Conservation (phyloP, 2,797 vertebrate genomes). For the Thaleichthys pacificus region DNA sequence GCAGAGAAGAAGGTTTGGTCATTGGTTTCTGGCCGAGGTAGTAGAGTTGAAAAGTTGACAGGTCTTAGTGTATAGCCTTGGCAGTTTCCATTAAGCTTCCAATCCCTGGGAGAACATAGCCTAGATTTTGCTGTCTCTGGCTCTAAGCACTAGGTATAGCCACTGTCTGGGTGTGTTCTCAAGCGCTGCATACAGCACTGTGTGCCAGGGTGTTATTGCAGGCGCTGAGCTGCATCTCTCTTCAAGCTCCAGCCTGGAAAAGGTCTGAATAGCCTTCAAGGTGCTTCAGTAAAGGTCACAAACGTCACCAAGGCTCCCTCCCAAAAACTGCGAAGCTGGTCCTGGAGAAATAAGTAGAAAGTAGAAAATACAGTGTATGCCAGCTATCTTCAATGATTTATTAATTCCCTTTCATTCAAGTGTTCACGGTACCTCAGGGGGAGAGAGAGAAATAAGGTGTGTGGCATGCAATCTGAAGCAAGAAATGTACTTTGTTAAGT, state of each 20-base stretch:
- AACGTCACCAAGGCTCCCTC: constrained; percentile 27
- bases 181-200: no score
- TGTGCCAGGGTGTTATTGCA: no score
- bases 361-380: constrained; percentile 29
- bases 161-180: constrained; percentile 28
- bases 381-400: constrained; percentile 26
- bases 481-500: background rate
- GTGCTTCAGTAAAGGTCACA: constrained; percentile 70
- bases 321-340: constrained; percentile 30
- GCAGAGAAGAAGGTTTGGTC: background rate
- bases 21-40: background rate
- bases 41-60: constrained; percentile 20
- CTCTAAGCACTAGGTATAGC: constrained; percentile 40
- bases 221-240: constrained; percentile 51
- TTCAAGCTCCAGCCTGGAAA: constrained; percentile 64
- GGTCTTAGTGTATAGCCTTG: constrained; percentile 40
- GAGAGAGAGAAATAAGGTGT: background rate
- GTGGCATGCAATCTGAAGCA: background rate
- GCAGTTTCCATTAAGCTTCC: constrained; percentile 52
- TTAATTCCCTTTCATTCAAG: constrained; percentile 26
- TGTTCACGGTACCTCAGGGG: constrained; percentile 12
- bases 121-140: constrained; percentile 39
- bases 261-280: constrained; percentile 71
- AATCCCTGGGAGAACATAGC: constrained; percentile 42
- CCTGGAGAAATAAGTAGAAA: constrained; percentile 20